Base-by-base conservation (phyloP, 2,113 vertebrate genomes). In the Muscicapa adusta region DNA sequence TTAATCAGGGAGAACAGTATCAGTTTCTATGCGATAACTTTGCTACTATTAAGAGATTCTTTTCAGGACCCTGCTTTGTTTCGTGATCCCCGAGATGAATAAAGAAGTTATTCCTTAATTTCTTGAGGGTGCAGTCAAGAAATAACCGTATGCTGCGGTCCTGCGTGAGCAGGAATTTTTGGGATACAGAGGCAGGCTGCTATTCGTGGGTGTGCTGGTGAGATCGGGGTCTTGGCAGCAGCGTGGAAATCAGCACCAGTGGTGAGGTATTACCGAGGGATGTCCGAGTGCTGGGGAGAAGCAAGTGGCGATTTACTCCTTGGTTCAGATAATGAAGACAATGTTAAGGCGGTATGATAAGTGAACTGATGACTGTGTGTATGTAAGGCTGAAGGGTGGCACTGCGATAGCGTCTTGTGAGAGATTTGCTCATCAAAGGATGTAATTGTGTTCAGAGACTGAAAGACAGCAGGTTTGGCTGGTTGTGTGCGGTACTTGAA, bases 391-490 rank as follows among this genome's bases (percentile, higher is more conserved):
- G 75, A 63, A 77, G 68, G 45, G 36, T 73, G 71, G 33, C 60
- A 7, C 7, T 33, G 3, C 31, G 31, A 43, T 34, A 57, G 70
- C 29, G 68, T 50, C 71, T 76, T 0, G 1, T 22, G 53, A 83
- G 48, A 58, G 43, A 47, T 61, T 68, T 93, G 54, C 66, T 88
- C 67, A 58, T 91, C 77, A 85, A 43, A 77, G 77, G 87, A 22
- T 31, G 54, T 48, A 28, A 62, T 82, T 65, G 42, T 94, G 50
- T 85, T 92, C 20, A 47, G 77, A 50, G 54, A n/a, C 53, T 23
- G 81, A 62, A 63, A 67, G 89, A 7, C 62, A n/a, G 85, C 89
- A 82, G 87, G 87, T 83, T 94, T 65, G 74, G 62, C 93, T 82
- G 77, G 77, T 74, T 94, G 23, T 2, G 8, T 53, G 43, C 43